phyloP scores from a whole-genome alignment of 2,888 invertebrate genomes.

The Eupithecia subumbrata region DNA sequence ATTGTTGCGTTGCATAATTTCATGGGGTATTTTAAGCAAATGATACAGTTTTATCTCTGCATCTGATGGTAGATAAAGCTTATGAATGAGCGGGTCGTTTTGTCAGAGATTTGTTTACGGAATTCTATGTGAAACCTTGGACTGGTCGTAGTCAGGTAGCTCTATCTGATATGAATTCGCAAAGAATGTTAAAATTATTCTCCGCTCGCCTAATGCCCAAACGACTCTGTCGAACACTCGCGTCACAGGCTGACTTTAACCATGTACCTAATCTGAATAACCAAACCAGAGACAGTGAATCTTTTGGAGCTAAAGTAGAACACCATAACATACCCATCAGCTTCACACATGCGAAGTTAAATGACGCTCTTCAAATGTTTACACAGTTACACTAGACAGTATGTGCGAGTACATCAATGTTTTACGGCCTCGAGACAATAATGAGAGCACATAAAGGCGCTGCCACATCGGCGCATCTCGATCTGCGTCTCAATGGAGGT shows the following conservation, averaged over 20 bases:
- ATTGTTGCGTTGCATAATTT: conserved; percentile 80
- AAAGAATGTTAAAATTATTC: not conserved
- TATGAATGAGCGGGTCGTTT: conserved; percentile 51
- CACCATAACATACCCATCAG: conserved; percentile 1
- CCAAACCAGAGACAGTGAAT: not conserved
- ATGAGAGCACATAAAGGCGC: conserved; percentile 71
- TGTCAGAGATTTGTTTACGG: conserved; percentile 47
- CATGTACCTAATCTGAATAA: not conserved
- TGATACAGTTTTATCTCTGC: conserved; percentile 79
- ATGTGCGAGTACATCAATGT: conserved; percentile 38
- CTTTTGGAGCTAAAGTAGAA: not conserved
- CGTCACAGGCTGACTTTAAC: too few relatives aligned
- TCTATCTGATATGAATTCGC: conserved; percentile 3
- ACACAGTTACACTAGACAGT: conserved; percentile 24
- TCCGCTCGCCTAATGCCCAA: not conserved
- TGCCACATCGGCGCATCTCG: conserved; percentile 78
- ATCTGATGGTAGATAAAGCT: conserved; percentile 64
- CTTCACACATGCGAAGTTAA: conserved; percentile 15
- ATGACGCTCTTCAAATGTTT: conserved; percentile 29
- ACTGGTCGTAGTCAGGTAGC: conserved; percentile 16
- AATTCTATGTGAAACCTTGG: conserved; percentile 37
- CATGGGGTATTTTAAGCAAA: conserved; percentile 82
- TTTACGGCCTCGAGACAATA: conserved; percentile 52
- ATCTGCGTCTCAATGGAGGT: conserved; percentile 78
- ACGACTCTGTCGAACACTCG: not conserved